phyloP scores from a whole-genome alignment of 2,888 invertebrate genomes.

The Ochropacha duplaris region DNA sequence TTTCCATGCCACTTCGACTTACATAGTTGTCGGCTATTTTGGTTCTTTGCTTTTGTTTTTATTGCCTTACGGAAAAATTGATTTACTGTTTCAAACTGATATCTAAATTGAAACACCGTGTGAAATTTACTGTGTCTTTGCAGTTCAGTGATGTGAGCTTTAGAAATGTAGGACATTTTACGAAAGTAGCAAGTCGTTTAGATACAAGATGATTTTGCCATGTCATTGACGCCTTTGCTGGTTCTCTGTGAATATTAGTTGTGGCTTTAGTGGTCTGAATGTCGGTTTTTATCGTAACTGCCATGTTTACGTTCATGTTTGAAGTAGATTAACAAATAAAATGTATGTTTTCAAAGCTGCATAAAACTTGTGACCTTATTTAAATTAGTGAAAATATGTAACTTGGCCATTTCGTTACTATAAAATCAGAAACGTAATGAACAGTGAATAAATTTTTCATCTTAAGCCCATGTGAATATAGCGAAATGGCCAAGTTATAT shows the following conservation, averaged over 20 bases:
- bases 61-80: too few relatives aligned
- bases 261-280: not conserved
- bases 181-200: not conserved
- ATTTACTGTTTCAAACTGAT: not conserved
- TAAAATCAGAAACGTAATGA: too few relatives aligned
- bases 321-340: not conserved
- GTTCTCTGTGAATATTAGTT: not conserved
- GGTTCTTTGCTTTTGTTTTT: too few relatives aligned
- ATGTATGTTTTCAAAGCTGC: not conserved
- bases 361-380: not conserved
- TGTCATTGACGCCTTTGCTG: not conserved
- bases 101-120: not conserved
- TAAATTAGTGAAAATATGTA: too few relatives aligned
- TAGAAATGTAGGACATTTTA: constrained; percentile 1
- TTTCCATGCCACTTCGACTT: too few relatives aligned
- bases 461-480: too few relatives aligned
- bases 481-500: too few relatives aligned
- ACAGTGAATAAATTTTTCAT: too few relatives aligned
- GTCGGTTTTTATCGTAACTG: not conserved
- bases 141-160: not conserved
- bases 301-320: not conserved
- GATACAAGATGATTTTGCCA: not conserved
- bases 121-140: not conserved
- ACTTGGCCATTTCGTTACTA: too few relatives aligned
- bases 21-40: too few relatives aligned